phyloP scores from a whole-genome alignment of 2,797 vertebrate species.

The Lagorchestes hirsutus region DNA sequence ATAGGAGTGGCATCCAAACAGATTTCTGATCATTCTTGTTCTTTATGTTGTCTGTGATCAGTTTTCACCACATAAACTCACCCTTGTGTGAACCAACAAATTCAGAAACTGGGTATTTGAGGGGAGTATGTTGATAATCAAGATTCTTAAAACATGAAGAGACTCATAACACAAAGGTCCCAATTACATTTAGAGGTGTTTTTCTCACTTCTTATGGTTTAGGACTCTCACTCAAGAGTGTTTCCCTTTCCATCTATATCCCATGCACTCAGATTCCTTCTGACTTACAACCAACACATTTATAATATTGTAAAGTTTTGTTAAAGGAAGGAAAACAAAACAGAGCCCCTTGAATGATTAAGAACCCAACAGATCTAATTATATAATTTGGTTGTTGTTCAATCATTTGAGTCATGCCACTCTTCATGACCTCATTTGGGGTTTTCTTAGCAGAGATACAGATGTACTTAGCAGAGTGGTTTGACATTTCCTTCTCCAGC shows the following conservation, averaged over 20 bases:
- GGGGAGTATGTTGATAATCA: not conserved
- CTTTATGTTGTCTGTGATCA: conserved; percentile 14
- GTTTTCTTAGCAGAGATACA: too few species aligned
- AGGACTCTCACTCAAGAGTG: not conserved
- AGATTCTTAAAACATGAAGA: not conserved
- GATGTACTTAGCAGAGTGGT: too few species aligned
- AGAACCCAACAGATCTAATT: not conserved
- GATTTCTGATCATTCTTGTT: conserved; percentile 19
- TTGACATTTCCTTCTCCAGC: not conserved
- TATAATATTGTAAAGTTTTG: not conserved
- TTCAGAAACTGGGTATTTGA: conserved; percentile 39
- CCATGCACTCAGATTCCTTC: not conserved
- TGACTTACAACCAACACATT: not conserved
- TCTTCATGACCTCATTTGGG: too few species aligned
- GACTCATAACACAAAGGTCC: not conserved
- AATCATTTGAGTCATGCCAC: not conserved
- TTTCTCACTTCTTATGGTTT: not conserved
- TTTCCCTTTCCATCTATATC: not conserved
- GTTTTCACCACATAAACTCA: conserved; percentile 36
- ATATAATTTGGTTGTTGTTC: not conserved
- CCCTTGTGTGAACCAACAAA: conserved; percentile 28
- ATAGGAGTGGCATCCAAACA: conserved; percentile 17
- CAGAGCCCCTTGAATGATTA: not conserved
- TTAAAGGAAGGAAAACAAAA: not conserved
- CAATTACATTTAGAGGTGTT: not conserved